Percentiles rank a stretch among this genome's conserved stretches.
These are phyloP conservation scores for Caenorhabditis sp. DNA, from an alignment of 2,888 invertebrate species.

Conservation along the genomic window DNA sequence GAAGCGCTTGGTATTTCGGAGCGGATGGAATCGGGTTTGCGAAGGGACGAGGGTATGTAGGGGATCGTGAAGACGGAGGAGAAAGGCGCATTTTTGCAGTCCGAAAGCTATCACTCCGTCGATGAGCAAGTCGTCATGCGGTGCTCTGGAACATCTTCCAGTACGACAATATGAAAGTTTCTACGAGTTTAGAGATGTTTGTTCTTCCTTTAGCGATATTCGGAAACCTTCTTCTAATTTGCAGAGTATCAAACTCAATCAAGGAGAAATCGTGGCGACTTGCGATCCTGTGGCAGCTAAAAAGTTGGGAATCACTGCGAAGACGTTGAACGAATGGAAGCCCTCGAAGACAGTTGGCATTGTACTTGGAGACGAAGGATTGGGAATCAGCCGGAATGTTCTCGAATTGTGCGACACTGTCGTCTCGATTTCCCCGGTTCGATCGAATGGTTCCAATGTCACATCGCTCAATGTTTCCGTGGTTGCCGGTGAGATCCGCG, in stretches of 20 bases:
- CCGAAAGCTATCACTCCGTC: slow-evolving; percentile 67
- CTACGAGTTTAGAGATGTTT: slow-evolving; percentile 41
- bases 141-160: slow-evolving; percentile 69
- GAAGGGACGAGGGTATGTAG: slow-evolving; percentile 61
- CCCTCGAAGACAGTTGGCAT: slow-evolving; percentile 34
- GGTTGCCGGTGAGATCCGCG: slow-evolving; percentile 49
- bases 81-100: slow-evolving; percentile 58
- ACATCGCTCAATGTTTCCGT: slow-evolving; percentile 67
- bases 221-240: neutral
- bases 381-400: slow-evolving; percentile 45
- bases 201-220: neutral
- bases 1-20: slow-evolving; percentile 70
- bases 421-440: slow-evolving; percentile 42
- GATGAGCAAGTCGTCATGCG: slow-evolving; percentile 71
- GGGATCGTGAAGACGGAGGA: no score
- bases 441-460: slow-evolving; percentile 39
- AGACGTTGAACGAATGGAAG: slow-evolving; percentile 34
- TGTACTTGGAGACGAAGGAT: slow-evolving; percentile 62
- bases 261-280: slow-evolving; percentile 56
- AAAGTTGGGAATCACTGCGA: slow-evolving; percentile 29
- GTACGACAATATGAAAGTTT: slow-evolving; percentile 54
- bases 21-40: slow-evolving; percentile 63
- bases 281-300: slow-evolving; percentile 60
- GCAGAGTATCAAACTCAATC: slow-evolving; percentile 22
- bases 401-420: slow-evolving; percentile 57